Conservation (phyloP, 2,797 vertebrate genomes). For the Euphonia xanthogaster region DNA sequence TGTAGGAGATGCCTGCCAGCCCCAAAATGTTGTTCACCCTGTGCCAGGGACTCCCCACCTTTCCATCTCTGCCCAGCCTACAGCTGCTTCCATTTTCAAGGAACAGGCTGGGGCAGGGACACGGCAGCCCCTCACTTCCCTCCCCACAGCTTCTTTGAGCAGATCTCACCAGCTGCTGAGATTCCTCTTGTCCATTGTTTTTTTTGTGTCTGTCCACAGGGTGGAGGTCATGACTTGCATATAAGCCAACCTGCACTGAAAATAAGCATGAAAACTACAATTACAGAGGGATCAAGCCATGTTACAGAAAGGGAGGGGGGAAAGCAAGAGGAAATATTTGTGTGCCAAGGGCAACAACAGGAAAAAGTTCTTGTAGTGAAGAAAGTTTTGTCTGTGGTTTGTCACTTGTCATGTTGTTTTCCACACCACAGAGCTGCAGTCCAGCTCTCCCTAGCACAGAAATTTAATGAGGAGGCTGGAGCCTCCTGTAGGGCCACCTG, state of each 20-base stretch:
- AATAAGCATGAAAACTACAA: background rate
- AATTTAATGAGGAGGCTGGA: background rate
- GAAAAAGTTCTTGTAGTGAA: background rate
- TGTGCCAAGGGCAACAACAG: background rate
- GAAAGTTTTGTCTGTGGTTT: background rate
- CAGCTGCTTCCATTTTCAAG: background rate
- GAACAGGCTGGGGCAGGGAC: background rate
- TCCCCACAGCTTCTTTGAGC: background rate
- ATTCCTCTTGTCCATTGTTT: background rate
- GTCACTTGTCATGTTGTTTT: background rate
- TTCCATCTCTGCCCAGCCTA: background rate
- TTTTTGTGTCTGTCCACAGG: background rate
- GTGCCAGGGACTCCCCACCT: background rate
- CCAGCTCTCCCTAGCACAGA: background rate
- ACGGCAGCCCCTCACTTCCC: background rate
- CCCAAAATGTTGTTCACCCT: background rate
- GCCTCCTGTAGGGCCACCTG: background rate
- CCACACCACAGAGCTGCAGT: background rate
- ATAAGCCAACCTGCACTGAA: background rate
- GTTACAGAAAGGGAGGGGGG: background rate
- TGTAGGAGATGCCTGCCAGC: background rate
- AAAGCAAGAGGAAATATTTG: background rate
- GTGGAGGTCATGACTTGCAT: conserved; percentile 33
- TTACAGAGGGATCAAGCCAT: background rate
- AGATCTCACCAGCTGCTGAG: background rate